These are phyloP conservation scores for Laticauda laticaudata DNA, from an alignment of 2,113 vertebrate genomes.

Conservation along the genomic window DNA sequence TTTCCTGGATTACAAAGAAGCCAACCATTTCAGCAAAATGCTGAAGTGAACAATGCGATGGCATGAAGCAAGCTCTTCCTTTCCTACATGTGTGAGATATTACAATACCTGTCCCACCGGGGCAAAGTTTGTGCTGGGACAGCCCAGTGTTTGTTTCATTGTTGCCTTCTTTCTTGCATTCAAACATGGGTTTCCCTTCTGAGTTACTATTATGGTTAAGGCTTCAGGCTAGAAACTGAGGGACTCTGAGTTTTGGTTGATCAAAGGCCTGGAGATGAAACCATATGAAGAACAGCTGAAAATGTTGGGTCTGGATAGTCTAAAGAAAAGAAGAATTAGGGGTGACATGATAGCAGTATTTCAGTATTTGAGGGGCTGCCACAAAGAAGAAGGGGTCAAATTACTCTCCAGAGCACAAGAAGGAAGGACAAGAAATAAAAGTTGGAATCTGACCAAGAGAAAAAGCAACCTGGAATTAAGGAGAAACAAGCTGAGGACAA, in stretches of 20 bases:
- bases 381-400: too few relatives aligned
- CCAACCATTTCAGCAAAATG: not conserved
- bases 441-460: too few relatives aligned
- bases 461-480: too few relatives aligned
- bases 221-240: not conserved
- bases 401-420: too few relatives aligned
- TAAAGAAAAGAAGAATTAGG: too few relatives aligned
- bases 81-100: not conserved
- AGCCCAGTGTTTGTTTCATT: not conserved
- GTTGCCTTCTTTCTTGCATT: not conserved
- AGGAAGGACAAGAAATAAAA: too few relatives aligned
- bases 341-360: too few relatives aligned
- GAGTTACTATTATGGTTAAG: not conserved
- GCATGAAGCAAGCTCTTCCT: not conserved
- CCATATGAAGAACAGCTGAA: too few relatives aligned
- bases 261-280: too few relatives aligned
- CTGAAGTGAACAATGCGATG: not conserved
- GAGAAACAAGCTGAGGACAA: too few relatives aligned
- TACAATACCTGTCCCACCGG: not conserved
- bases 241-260: not conserved
- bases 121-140: not conserved
- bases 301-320: too few relatives aligned
- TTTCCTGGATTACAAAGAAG: not conserved
- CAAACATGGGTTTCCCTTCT: not conserved
- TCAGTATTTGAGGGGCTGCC: too few relatives aligned